These are phyloP conservation scores for Incurvaria masculella DNA, from an alignment of 2,888 invertebrate species.

Conservation along the genomic window DNA sequence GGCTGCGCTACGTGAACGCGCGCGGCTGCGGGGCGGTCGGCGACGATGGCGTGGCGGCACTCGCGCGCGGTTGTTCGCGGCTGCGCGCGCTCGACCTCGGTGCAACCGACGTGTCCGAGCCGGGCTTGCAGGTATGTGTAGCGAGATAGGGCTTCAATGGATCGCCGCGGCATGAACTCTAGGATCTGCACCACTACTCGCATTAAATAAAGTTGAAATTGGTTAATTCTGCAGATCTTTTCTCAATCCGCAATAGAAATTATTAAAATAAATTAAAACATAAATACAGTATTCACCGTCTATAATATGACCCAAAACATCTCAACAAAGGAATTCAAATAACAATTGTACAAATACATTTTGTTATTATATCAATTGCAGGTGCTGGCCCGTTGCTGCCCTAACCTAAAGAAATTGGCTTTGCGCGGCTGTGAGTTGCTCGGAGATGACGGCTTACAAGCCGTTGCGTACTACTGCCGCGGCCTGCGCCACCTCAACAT, in stretches of 20 bases:
- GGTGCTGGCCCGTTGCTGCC: constrained; percentile 84
- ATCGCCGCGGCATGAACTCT: no score
- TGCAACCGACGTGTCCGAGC: constrained; percentile 91
- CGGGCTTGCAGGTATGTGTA: constrained; percentile 78
- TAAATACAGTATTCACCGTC: no score
- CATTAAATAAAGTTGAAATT: no score
- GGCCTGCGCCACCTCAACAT: constrained; percentile 90
- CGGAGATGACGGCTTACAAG: constrained; percentile 80
- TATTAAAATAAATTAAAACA: no score
- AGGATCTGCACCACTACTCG: no score
- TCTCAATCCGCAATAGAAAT: no score
- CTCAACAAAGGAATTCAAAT: no score
- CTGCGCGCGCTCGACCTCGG: constrained; percentile 87
- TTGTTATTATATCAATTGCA: constrained; percentile 52
- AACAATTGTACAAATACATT: no score
- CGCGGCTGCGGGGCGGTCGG: constrained; percentile 91
- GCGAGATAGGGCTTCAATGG: no score
- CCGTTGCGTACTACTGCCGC: constrained; percentile 85
- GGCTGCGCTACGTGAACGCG: constrained; percentile 85
- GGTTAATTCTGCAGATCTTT: no score
- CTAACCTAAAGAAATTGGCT: constrained; percentile 86
- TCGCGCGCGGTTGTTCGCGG: constrained; percentile 82
- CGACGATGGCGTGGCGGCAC: constrained; percentile 86
- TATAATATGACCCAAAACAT: no score
- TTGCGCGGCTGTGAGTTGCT: constrained; percentile 88